A percentile compares a stretch with the other conserved stretches of the same genome.
phyloP scores from a whole-genome alignment of 2,888 invertebrate species.

The Drosophila niveifrons region DNA sequence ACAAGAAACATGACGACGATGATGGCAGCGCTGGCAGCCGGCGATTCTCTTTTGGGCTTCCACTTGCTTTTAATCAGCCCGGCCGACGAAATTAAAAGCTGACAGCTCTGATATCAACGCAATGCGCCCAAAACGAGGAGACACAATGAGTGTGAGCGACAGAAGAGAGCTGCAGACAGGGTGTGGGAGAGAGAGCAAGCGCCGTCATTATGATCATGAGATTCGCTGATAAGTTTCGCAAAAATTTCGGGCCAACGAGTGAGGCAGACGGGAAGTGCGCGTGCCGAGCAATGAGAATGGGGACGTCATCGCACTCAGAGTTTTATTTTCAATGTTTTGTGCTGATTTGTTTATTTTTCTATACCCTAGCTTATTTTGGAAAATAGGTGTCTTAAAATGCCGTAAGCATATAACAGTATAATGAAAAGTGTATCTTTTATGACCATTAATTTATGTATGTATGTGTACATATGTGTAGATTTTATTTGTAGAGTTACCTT shows the following conservation, averaged over 20 bases:
- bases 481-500: background rate
- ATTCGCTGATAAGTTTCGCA: slow-evolving; percentile 34
- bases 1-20: slow-evolving; percentile 13
- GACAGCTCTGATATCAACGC: slow-evolving; percentile 33
- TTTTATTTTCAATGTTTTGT: slow-evolving; percentile 23
- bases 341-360: slow-evolving; percentile 27
- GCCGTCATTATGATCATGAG: slow-evolving; percentile 38
- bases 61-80: slow-evolving; percentile 51
- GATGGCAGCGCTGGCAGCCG: slow-evolving; percentile 11
- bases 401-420: background rate
- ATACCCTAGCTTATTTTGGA: background rate
- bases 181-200: slow-evolving; percentile 17
- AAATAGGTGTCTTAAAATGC: background rate
- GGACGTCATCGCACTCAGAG: slow-evolving; percentile 56
- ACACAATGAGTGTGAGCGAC: background rate
- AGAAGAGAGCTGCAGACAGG: slow-evolving; percentile 4
- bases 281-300: slow-evolving; percentile 51
- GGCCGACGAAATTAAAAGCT: slow-evolving; percentile 23
- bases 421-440: background rate
- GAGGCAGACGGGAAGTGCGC: slow-evolving; percentile 43
- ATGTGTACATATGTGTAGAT: background rate
- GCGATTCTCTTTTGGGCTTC: slow-evolving; percentile 30
- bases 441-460: no score
- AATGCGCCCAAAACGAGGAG: background rate
- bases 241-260: slow-evolving; percentile 9